Percentiles rank a stretch among this genome's conserved stretches.
These are phyloP conservation scores for Peromyscus leucopus DNA, from an alignment of 2,113 vertebrate species.

Conservation along the genomic window DNA sequence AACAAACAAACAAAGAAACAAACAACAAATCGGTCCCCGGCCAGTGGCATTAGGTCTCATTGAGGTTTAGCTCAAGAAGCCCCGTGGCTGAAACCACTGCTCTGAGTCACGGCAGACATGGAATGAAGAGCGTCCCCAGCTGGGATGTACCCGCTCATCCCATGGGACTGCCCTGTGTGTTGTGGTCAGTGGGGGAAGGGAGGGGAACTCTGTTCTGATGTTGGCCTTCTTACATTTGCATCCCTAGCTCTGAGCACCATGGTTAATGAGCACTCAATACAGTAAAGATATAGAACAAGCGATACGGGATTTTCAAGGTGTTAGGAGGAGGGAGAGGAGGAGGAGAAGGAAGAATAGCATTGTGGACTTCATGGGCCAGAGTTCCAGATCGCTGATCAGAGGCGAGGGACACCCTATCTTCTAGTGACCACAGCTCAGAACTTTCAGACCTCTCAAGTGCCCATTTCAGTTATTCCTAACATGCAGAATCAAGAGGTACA, in stretches of 20 bases:
- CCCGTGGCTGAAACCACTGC: not conserved
- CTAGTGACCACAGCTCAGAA: not conserved
- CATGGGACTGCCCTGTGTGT: not conserved
- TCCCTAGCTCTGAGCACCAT: not conserved
- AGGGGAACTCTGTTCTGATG: fast-evolving
- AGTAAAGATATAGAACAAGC: not conserved
- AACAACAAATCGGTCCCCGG: not conserved
- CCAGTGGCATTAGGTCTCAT: not conserved
- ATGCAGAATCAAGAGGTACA: not conserved
- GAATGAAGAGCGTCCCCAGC: not conserved
- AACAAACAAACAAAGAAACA: not conserved
- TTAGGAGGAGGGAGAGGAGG: fast-evolving
- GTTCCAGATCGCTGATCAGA: not conserved
- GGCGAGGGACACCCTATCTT: no score
- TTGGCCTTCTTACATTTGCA: not conserved
- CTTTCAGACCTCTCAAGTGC: not conserved
- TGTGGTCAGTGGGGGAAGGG: not conserved
- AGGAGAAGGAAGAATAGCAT: no score
- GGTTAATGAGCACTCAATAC: not conserved
- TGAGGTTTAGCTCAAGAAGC: not conserved
- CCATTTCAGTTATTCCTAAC: not conserved
- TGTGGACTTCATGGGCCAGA: not conserved
- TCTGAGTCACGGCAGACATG: not conserved
- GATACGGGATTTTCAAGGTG: not conserved
- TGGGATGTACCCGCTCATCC: not conserved